These are phyloP conservation scores for Psophia crepitans DNA, from an alignment of 2,113 vertebrate species.

Conservation along the genomic window DNA sequence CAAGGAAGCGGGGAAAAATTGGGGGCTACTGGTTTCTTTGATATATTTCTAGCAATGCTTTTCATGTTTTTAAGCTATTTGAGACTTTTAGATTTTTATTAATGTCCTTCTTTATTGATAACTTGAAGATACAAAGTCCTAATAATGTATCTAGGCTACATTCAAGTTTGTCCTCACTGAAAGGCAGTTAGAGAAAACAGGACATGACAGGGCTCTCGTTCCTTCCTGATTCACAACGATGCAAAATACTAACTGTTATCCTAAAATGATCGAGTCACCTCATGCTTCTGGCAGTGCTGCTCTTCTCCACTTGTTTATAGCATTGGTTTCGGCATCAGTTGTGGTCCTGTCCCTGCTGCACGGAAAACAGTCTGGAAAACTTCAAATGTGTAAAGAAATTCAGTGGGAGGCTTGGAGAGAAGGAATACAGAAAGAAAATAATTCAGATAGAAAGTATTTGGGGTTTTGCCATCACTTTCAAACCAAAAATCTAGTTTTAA, in stretches of 20 bases:
- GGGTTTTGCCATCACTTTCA: background rate
- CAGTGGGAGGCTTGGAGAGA: background rate
- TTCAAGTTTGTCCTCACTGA: background rate
- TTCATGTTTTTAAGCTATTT: background rate
- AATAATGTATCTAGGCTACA: background rate
- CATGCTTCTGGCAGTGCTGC: background rate
- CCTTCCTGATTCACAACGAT: background rate
- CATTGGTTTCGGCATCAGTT: background rate
- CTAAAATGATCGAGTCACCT: background rate
- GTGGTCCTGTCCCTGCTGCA: background rate
- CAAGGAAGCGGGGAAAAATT: background rate
- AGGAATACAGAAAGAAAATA: background rate
- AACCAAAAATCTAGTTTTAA: background rate
- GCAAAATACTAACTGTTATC: background rate
- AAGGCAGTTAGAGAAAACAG: background rate
- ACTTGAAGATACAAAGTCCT: background rate
- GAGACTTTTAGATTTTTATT: background rate
- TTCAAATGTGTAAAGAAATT: background rate
- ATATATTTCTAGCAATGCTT: background rate
- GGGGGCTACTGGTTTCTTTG: background rate
- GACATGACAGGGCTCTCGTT: background rate
- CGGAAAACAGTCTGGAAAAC: background rate
- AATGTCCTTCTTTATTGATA: background rate
- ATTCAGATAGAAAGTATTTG: background rate
- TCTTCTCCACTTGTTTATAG: background rate